Percentiles rank a stretch among this genome's conserved stretches.
Evolutionary conservation across 2,888 invertebrate species (phyloP).

Genomic region (Penaeus monodon): DNA sequence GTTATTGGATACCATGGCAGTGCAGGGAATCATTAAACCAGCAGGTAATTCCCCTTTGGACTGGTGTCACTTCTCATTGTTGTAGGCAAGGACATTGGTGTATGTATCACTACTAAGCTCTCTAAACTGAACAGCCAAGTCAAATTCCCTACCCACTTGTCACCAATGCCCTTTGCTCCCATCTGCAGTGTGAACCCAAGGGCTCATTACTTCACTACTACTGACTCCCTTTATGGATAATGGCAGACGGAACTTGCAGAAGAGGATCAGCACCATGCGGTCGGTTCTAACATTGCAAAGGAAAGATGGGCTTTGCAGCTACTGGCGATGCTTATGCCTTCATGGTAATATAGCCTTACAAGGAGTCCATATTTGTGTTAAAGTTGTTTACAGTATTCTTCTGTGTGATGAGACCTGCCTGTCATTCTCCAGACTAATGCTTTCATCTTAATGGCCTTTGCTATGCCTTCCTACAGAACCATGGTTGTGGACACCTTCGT

Average conservation of each 20-base stretch:
- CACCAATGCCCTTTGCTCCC: constrained; percentile 12
- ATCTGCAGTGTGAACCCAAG: not conserved
- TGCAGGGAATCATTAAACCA: constrained; percentile 6
- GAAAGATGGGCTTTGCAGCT: not conserved
- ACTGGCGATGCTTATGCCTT: not conserved
- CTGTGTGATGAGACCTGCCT: constrained; percentile 14
- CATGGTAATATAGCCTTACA: constrained; percentile 23
- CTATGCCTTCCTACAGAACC: not conserved
- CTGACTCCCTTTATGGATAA: constrained; percentile 10
- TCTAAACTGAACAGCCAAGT: constrained; percentile 17
- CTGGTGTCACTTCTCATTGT: constrained; percentile 10
- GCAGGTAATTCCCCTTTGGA: constrained; percentile 14
- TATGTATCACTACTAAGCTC: not conserved
- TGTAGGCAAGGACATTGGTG: constrained; percentile 14
- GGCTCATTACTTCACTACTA: constrained; percentile 2
- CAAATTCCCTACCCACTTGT: not conserved
- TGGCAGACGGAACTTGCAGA: constrained; percentile 27
- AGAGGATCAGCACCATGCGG: constrained; percentile 20
- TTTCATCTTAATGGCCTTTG: not conserved
- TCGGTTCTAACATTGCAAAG: constrained; percentile 13
- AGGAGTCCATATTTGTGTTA: constrained; percentile 13
- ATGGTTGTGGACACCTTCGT: not conserved
- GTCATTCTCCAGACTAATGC: not conserved
- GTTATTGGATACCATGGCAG: constrained; percentile 20
- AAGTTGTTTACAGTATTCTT: constrained; percentile 18